These are phyloP conservation scores for Ophraella communa DNA, from an alignment of 2,888 invertebrate genomes.

Conservation along the genomic window DNA sequence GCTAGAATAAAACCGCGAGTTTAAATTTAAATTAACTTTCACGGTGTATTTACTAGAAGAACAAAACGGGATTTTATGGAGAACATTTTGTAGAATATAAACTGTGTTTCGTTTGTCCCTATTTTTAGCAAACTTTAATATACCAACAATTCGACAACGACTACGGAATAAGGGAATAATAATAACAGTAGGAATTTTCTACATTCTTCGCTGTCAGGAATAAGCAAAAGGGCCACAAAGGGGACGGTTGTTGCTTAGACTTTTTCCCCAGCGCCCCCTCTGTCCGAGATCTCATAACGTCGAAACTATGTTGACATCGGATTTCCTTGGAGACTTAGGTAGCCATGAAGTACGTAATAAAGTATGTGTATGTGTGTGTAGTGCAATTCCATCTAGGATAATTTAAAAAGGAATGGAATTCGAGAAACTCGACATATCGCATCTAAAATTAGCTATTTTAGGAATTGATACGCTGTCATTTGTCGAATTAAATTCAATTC, in stretches of 20 bases:
- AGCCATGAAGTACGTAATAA: conserved; percentile 18
- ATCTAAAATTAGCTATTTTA: too few relatives aligned
- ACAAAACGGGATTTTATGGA: too few relatives aligned
- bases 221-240: conserved; percentile 23
- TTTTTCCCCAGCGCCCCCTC: conserved; percentile 3
- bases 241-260: conserved; percentile 1
- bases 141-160: conserved; percentile 2
- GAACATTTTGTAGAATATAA: too few relatives aligned
- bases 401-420: background rate
- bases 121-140: background rate
- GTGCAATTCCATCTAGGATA: background rate
- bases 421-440: too few relatives aligned
- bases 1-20: too few relatives aligned
- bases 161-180: conserved; percentile 11
- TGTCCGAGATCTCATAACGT: conserved; percentile 11
- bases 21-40: too few relatives aligned
- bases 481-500: too few relatives aligned
- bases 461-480: too few relatives aligned
- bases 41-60: too few relatives aligned
- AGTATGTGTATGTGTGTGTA: background rate
- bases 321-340: conserved; percentile 18
- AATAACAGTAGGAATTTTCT: conserved; percentile 17
- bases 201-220: conserved; percentile 5
- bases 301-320: conserved; percentile 23
- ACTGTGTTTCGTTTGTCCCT: background rate